phyloP scores from a whole-genome alignment of 2,888 invertebrate species.

The Eupithecia insigniata region DNA sequence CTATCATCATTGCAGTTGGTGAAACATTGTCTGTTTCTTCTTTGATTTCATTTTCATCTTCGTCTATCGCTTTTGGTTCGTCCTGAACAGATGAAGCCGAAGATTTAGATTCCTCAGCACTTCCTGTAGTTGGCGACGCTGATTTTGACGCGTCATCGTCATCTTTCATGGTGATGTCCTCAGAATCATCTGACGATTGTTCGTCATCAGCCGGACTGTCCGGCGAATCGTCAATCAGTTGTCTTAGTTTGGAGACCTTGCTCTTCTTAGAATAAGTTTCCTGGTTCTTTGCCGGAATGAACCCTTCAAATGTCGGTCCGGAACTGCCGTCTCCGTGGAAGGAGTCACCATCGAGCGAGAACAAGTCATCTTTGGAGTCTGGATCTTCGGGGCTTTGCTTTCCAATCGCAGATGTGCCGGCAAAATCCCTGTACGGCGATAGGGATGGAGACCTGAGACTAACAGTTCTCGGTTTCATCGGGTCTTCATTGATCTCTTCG shows the following conservation, averaged over 20 bases:
- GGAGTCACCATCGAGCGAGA: slow-evolving; percentile 85
- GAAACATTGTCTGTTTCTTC: slow-evolving; percentile 44
- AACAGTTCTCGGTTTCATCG: slow-evolving; percentile 63
- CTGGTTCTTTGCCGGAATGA: slow-evolving; percentile 83
- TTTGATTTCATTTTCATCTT: slow-evolving; percentile 48
- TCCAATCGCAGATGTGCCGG: slow-evolving; percentile 82
- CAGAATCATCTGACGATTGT: slow-evolving; percentile 78
- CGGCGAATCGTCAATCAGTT: slow-evolving; percentile 79
- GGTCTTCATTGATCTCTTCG: slow-evolving; percentile 83
- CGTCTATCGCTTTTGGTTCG: slow-evolving; percentile 49
- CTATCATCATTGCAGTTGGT: slow-evolving; percentile 28
- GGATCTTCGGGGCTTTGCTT: slow-evolving; percentile 85
- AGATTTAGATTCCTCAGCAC: slow-evolving; percentile 54
- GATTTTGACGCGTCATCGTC: slow-evolving; percentile 56
- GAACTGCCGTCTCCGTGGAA: slow-evolving; percentile 83
- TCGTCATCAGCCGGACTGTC: slow-evolving; percentile 82
- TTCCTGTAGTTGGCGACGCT: slow-evolving; percentile 52
- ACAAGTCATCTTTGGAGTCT: slow-evolving; percentile 85
- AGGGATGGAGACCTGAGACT: slow-evolving; percentile 73
- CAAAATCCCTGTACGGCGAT: slow-evolving; percentile 77
- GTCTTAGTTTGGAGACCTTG: slow-evolving; percentile 76
- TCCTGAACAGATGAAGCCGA: slow-evolving; percentile 49
- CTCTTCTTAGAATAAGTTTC: slow-evolving; percentile 82
- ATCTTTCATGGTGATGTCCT: slow-evolving; percentile 62
- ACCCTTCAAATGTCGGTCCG: slow-evolving; percentile 82